phyloP scores from a whole-genome alignment of 2,797 vertebrate genomes.

The Oceanodroma leucorhoa region DNA sequence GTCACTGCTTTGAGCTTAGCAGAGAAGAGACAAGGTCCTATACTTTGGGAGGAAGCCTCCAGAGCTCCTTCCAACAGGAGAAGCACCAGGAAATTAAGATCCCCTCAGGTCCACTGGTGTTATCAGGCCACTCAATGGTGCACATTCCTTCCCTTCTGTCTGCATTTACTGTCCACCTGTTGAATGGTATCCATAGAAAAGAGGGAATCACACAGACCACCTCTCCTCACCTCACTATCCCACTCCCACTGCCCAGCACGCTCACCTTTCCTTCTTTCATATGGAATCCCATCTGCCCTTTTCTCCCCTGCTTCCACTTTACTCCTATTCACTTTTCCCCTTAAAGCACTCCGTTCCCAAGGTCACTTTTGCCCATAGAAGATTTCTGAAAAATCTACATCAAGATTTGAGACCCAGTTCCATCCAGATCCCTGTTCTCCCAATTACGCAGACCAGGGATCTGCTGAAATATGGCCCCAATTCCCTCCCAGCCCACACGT shows the following conservation, averaged over 20 bases:
- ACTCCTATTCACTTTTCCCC: not conserved
- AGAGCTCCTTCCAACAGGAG: not conserved
- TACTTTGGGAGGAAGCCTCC: not conserved
- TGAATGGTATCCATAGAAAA: not conserved
- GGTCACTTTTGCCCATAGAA: not conserved
- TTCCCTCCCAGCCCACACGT: not conserved
- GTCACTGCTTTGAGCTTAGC: not conserved
- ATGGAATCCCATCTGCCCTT: not conserved
- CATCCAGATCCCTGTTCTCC: not conserved
- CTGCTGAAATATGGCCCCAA: not conserved
- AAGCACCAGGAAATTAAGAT: not conserved
- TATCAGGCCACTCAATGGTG: not conserved
- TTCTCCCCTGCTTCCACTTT: not conserved
- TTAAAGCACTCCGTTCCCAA: not conserved
- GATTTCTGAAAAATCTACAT: not conserved
- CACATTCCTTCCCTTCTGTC: not conserved
- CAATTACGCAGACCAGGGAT: not conserved
- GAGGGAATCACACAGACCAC: not conserved
- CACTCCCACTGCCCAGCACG: fast-evolving
- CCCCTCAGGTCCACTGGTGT: not conserved
- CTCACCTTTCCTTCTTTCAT: not conserved
- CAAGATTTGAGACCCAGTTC: not conserved
- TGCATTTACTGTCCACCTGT: not conserved
- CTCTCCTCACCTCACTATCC: not conserved
- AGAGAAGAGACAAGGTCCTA: not conserved